Conservation (phyloP, 2,113 vertebrate genomes). For the Fulica atra region DNA sequence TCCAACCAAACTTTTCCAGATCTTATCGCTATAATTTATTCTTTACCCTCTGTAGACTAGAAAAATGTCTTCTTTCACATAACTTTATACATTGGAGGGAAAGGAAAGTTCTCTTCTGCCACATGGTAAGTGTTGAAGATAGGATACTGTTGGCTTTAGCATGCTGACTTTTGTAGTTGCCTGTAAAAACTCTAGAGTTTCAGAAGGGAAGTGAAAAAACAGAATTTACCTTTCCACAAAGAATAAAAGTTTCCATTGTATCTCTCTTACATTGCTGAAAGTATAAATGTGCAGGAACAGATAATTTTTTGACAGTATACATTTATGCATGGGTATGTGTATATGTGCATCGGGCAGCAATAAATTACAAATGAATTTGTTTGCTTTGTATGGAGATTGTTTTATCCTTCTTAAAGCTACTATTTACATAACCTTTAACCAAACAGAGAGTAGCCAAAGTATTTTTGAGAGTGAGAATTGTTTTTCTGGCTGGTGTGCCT, state of each 20-base stretch:
- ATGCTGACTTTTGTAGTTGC: conserved; percentile 63
- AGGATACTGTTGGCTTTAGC: conserved; percentile 61
- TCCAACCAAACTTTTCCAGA: conserved; percentile 84
- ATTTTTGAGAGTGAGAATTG: conserved; percentile 74
- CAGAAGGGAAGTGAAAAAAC: conserved; percentile 71
- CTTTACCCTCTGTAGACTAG: conserved; percentile 76
- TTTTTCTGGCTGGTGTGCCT: conserved; percentile 51
- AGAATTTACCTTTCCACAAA: conserved; percentile 70
- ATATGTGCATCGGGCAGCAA: conserved; percentile 48
- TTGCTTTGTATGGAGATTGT: conserved; percentile 76
- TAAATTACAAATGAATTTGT: conserved; percentile 79
- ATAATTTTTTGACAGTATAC: conserved; percentile 37
- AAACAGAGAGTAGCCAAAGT: conserved; percentile 71
- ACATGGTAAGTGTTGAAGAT: conserved; percentile 56
- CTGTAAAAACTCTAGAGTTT: conserved; percentile 73
- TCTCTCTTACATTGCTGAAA: not conserved
- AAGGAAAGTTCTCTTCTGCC: conserved; percentile 56
- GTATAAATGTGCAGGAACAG: conserved; percentile 23
- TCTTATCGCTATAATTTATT: conserved; percentile 88
- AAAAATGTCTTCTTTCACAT: conserved; percentile 77
- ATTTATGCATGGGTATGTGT: not conserved
- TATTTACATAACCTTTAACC: conserved; percentile 84
- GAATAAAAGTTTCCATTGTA: conserved; percentile 67
- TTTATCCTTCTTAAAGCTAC: conserved; percentile 77
- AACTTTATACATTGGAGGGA: conserved; percentile 73